A percentile compares a stretch with the other conserved stretches of the same genome.
Conservation (phyloP, 53 echinoderm and acorn worm species). For the Pentamera pediparva region DNA sequence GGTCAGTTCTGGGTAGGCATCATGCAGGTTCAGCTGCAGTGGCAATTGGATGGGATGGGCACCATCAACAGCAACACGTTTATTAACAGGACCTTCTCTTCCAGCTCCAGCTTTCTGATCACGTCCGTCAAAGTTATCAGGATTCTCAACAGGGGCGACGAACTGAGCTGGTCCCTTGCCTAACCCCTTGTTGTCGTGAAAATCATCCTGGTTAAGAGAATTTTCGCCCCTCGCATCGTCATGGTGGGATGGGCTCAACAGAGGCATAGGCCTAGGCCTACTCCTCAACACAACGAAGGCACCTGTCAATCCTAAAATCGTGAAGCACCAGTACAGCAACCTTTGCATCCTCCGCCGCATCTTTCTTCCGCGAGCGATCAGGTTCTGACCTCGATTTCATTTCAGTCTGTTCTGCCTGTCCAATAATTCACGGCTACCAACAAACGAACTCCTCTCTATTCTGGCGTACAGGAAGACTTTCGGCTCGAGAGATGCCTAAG, state of each 20-base stretch:
- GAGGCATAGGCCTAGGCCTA: no score
- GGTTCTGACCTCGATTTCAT: no score
- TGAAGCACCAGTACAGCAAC: conserved; percentile 5
- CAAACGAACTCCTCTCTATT: no score
- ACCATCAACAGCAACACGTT: background rate
- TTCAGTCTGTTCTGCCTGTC: no score
- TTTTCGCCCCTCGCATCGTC: background rate
- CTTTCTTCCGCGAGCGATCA: conserved; percentile 7
- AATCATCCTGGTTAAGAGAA: background rate
- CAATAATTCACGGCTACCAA: no score
- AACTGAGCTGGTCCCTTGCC: conserved; percentile 5
- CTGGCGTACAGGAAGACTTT: no score
- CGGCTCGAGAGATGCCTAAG: no score
- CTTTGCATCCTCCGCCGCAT: conserved; percentile 17
- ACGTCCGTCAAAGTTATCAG: background rate
- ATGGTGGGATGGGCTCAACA: background rate
- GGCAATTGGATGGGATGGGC: background rate
- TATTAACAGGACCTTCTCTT: no score
- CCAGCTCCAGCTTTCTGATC: background rate
- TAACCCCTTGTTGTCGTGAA: background rate
- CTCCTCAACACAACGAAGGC: background rate
- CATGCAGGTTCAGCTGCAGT: conserved; percentile 11
- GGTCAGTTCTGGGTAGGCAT: no score
- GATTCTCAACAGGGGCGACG: conserved; percentile 15
- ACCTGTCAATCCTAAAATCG: conserved; percentile 21